phyloP scores from a whole-genome alignment of 2,113 vertebrate genomes.

The Neopipo cinnamomea region DNA sequence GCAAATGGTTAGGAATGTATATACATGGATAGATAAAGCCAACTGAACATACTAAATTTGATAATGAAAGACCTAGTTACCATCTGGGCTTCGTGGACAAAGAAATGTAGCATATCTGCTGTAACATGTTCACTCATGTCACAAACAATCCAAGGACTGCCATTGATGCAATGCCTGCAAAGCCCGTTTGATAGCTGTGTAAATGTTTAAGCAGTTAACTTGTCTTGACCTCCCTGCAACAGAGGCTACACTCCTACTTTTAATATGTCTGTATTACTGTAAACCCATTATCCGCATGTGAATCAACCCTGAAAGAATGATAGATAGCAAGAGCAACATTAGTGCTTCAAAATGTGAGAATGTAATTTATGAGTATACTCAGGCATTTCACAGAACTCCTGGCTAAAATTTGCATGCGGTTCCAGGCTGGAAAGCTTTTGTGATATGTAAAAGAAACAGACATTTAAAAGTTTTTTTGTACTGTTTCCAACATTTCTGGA shows the following conservation, averaged over 20 bases:
- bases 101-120: background rate
- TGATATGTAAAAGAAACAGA: background rate
- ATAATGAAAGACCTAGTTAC: background rate
- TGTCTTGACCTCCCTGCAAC: background rate
- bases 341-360: background rate
- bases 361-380: background rate
- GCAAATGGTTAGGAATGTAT: background rate
- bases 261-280: background rate
- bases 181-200: background rate
- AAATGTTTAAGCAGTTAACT: background rate
- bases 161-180: background rate
- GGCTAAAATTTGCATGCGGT: background rate
- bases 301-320: background rate
- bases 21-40: background rate
- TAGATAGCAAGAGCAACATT: background rate
- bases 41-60: background rate
- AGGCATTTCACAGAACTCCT: background rate
- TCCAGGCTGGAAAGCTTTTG: background rate
- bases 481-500: background rate
- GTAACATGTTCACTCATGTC: background rate
- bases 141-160: background rate
- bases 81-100: background rate
- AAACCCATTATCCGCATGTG: background rate
- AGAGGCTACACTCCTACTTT: background rate
- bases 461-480: background rate